These are phyloP conservation scores for Pachyrhynchus sulphureomaculatus DNA, from an alignment of 1,140 invertebrate genomes.

Conservation along the genomic window DNA sequence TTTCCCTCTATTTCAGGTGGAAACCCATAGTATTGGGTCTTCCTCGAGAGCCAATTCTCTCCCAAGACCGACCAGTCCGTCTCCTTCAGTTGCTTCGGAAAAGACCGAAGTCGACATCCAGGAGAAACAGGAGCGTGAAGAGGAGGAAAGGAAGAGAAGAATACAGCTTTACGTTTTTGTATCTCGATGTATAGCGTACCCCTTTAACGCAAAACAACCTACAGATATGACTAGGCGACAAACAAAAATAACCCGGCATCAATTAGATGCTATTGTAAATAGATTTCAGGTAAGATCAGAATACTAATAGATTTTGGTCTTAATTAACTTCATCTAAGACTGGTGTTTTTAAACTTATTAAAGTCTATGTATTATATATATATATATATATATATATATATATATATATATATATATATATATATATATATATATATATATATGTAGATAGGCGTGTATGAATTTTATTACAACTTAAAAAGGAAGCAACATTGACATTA, in stretches of 20 bases:
- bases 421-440: too few species aligned
- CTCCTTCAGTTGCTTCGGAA: slow-evolving; percentile 78
- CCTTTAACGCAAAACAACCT: slow-evolving; percentile 99
- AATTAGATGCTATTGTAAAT: slow-evolving; percentile 92
- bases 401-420: too few species aligned
- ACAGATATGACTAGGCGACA: slow-evolving; percentile 94
- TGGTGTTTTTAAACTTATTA: too few species aligned
- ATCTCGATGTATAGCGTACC: slow-evolving; percentile 96
- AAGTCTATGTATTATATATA: too few species aligned
- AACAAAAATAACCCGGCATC: slow-evolving; percentile 93
- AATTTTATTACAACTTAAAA: too few species aligned
- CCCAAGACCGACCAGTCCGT: slow-evolving; percentile 77
- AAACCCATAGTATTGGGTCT: slow-evolving; percentile 38
- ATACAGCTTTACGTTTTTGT: slow-evolving; percentile 99
- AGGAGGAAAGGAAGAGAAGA: slow-evolving; percentile 88
- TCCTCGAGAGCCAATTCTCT: slow-evolving; percentile 62
- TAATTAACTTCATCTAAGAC: too few species aligned
- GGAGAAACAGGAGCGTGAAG: slow-evolving; percentile 85
- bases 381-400: too few species aligned
- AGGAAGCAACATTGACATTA: too few species aligned
- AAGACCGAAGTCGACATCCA: slow-evolving; percentile 69
- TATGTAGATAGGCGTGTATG: too few species aligned
- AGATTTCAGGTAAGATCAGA: slow-evolving; percentile 88
- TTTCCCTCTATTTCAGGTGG: slow-evolving; percentile 11
- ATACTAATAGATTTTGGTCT: too few species aligned